A percentile compares a stretch with the other conserved stretches of the same genome.
Evolutionary conservation across 2,797 vertebrate species (phyloP).

Genomic region (Sphenodon punctatus): DNA sequence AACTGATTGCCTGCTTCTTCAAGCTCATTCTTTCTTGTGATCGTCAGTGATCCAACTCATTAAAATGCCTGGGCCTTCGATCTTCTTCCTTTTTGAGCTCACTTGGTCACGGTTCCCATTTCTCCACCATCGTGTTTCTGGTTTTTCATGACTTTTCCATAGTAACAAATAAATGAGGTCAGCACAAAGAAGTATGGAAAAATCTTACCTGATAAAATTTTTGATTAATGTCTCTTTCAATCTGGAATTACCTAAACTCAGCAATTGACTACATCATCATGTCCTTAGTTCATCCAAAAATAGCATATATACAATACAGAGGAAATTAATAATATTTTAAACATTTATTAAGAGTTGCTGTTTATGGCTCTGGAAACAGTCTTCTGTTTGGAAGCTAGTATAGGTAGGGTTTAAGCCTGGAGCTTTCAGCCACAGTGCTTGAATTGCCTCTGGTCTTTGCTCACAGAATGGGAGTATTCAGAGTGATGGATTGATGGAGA

Average conservation of each 20-base stretch:
- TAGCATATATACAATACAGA: neutral
- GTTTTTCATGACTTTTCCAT: neutral
- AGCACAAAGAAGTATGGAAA: neutral
- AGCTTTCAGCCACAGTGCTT: neutral
- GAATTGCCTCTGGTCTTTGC: neutral
- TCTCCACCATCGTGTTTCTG: neutral
- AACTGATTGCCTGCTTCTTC: neutral
- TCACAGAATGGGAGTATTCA: neutral
- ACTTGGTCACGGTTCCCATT: neutral
- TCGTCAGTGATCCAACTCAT: neutral
- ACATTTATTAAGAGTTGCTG: neutral
- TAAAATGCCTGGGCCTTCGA: neutral
- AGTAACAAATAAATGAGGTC: neutral
- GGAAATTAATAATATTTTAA: neutral
- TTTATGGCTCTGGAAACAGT: neutral
- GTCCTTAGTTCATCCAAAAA: neutral
- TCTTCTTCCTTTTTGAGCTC: neutral
- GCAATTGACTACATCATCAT: neutral
- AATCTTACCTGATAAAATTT: neutral
- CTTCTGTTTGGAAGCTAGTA: neutral
- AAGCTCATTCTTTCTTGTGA: neutral
- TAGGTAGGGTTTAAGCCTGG: neutral
- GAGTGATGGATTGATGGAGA: conserved; percentile 1
- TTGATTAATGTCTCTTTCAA: neutral
- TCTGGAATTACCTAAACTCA: neutral